phyloP scores from a whole-genome alignment of 2,797 vertebrate species.

The Kryptopterus vitreolus region DNA sequence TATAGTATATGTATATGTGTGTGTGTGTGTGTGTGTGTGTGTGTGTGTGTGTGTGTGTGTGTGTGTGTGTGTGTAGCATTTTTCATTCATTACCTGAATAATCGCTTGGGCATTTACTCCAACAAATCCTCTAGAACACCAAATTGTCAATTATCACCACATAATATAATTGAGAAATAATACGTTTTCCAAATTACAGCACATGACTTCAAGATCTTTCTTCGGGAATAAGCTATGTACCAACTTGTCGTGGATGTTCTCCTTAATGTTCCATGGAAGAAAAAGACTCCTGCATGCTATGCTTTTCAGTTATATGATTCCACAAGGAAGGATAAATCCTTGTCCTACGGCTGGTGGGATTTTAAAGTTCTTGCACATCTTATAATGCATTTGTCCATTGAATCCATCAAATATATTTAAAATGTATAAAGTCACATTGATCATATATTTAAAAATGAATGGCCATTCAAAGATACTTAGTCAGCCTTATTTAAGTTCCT shows the following conservation, averaged over 20 bases:
- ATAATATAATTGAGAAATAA: background rate
- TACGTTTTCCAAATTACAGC: background rate
- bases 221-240: background rate
- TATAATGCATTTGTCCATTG: background rate
- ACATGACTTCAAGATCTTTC: background rate
- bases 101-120: background rate
- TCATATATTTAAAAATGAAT: background rate
- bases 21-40: no score
- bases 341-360: background rate
- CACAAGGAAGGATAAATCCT: background rate
- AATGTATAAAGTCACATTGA: background rate
- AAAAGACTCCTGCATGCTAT: background rate
- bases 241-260: background rate
- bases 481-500: conserved; percentile 27
- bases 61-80: no score
- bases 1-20: no score
- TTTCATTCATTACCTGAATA: background rate
- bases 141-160: background rate
- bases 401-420: background rate
- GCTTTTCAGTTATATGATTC: background rate
- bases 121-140: background rate
- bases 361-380: background rate
- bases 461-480: background rate
- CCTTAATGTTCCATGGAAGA: background rate
- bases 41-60: no score